Evolutionary conservation across 2,797 vertebrate genomes (phyloP), one percentile per base, ranked within the genome.

Genomic region (Sarcoramphus papa): DNA sequence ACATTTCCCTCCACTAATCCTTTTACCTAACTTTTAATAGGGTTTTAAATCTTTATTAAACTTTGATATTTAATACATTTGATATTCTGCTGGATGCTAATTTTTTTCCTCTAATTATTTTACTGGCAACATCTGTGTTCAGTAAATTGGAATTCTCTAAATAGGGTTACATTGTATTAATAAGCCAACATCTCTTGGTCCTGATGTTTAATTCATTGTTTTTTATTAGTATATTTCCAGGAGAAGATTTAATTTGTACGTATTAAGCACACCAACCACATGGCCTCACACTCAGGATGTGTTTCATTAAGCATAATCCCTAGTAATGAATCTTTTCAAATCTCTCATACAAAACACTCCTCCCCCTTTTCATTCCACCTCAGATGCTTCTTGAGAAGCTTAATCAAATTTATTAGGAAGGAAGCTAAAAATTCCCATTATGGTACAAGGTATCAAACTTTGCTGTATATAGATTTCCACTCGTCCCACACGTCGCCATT

Each of bases 181-280:
- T 97, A 97, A 98, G 85, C 78, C 78, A 77, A 90, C 95, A 95
- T 98, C 92, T 97, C 93, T 94, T 82, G 81, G 84, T 96, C 87
- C 95, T 98, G 96, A 98, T 98, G 95, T 97, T 98, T 98, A 98
- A 98, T 98, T 98, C 95, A 97, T 95, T 95, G 96, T 7, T 73
- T 83, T 98, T 97, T 97, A 97, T 96, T 97, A 96, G 88, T 96
- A 54, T 97, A 96, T 97, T 98, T 98, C 88, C 73, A 97, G 94
- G 37, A 97, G 93, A 97, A 96, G 54, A 98, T 98, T 98, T 97
- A 97, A 98, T 98, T 98, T 97, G 97, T 96, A 96, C 37, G 3
- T 97, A 97, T 98, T 97, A 97, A 97, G 94, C 75, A 70, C 53
- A 96, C 78, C 95, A 94, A 96, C 74, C 79, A 95, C 96, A 92